Conservation (phyloP, 2,888 invertebrate species). For the Drosophila formosana region DNA sequence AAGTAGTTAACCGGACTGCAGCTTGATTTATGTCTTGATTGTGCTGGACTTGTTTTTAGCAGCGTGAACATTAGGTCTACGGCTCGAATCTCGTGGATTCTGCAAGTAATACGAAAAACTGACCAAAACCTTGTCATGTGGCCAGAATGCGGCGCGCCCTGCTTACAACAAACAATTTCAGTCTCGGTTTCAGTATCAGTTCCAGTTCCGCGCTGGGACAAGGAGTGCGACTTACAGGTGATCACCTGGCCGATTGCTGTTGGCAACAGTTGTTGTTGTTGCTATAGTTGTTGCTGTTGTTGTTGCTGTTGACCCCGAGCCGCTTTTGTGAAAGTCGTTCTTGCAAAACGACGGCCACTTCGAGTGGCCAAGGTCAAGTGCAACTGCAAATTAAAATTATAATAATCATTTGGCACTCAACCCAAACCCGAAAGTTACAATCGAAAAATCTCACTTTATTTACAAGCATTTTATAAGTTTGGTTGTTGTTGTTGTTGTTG, state of each 20-base stretch:
- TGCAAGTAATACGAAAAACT: conserved; percentile 9
- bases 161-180: not conserved
- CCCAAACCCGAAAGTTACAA: conserved; percentile 26
- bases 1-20: not conserved
- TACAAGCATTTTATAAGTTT: conserved; percentile 44
- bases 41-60: not conserved
- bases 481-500: not conserved
- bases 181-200: conserved; percentile 21
- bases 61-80: not conserved
- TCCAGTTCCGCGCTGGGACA: conserved; percentile 53
- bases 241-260: conserved; percentile 31
- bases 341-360: conserved; percentile 68
- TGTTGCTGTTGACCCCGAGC: conserved; percentile 51
- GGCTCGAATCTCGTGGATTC: not conserved
- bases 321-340: conserved; percentile 81
- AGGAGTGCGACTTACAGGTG: conserved; percentile 48
- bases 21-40: conserved; percentile 14
- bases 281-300: conserved; percentile 28
- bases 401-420: conserved; percentile 23
- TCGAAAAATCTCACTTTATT: conserved; percentile 61
- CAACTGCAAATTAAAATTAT: conserved; percentile 73
- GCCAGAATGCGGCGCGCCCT: conserved; percentile 62
- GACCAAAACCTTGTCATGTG: conserved; percentile 56
- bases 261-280: conserved; percentile 10
- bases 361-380: conserved; percentile 77